Percentiles rank a stretch among this genome's conserved stretches.
These are phyloP conservation scores for Cotesia chilonis DNA, from an alignment of 1,140 invertebrate species.

Conservation along the genomic window DNA sequence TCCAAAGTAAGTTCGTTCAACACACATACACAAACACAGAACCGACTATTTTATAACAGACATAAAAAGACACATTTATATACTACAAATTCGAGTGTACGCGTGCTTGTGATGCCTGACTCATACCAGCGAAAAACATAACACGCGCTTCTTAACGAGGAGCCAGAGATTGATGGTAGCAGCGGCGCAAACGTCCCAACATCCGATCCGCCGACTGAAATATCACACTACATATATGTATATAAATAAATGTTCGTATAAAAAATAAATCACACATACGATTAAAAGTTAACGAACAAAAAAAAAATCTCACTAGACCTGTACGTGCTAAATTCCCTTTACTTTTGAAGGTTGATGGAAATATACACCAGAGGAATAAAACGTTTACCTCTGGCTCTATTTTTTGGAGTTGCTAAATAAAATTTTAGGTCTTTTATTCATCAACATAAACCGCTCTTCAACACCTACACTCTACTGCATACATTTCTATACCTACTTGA, in stretches of 20 bases:
- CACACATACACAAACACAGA: background rate
- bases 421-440: too few species aligned
- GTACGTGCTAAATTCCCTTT: too few species aligned
- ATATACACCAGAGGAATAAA: too few species aligned
- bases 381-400: too few species aligned
- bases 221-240: constrained; percentile 17
- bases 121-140: constrained; percentile 42
- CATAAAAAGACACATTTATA: too few species aligned
- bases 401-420: too few species aligned
- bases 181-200: constrained; percentile 44
- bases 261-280: too few species aligned
- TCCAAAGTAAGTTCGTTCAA: constrained; percentile 6
- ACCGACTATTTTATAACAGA: too few species aligned
- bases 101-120: constrained; percentile 20
- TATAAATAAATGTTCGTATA: background rate
- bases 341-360: too few species aligned
- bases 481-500: background rate
- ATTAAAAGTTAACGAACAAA: background rate
- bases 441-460: too few species aligned
- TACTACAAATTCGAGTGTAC: background rate
- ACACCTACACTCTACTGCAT: constrained; percentile 1
- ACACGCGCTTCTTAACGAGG: constrained; percentile 58
- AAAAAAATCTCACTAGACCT: background rate
- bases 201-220: constrained; percentile 21
- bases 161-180: constrained; percentile 57